Evolutionary conservation across 92 coral and sea anemone genomes (phyloP).

Genomic region (Micromussa lordhowensis): DNA sequence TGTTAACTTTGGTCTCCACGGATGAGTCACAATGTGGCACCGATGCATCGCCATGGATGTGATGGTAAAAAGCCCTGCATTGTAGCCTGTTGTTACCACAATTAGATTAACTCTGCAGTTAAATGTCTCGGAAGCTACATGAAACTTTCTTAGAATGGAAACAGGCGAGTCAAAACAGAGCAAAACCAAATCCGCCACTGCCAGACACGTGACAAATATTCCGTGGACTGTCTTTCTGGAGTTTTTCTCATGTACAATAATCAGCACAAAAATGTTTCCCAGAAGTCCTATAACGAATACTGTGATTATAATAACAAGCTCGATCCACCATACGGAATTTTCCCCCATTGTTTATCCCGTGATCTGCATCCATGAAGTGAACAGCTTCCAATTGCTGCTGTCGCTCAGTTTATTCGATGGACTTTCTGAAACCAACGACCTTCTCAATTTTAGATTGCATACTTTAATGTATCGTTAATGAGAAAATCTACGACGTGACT

Average conservation of each 20-base stretch:
- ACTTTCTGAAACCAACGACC: too few relatives aligned
- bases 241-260: constrained; percentile 28
- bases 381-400: too few relatives aligned
- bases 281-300: constrained; percentile 52
- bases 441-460: too few relatives aligned
- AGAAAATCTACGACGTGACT: too few relatives aligned
- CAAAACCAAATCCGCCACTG: constrained; percentile 58
- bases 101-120: constrained; percentile 48
- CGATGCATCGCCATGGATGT: constrained; percentile 74
- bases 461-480: too few relatives aligned
- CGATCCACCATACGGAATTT: neutral
- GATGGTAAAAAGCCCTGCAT: constrained; percentile 61
- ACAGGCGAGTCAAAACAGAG: constrained; percentile 49
- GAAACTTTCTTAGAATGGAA: constrained; percentile 13
- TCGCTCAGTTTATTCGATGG: too few relatives aligned
- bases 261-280: constrained; percentile 58
- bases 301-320: neutral
- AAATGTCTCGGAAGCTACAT: neutral
- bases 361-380: neutral
- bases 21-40: constrained; percentile 62
- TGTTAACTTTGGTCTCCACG: constrained; percentile 60
- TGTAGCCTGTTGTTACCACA: constrained; percentile 54
- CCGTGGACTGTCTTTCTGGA: constrained; percentile 55
- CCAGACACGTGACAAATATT: constrained; percentile 62
- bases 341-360: neutral